Evolutionary conservation across 1,140 invertebrate genomes (phyloP).

Genomic region (Drosophila azteca): DNA sequence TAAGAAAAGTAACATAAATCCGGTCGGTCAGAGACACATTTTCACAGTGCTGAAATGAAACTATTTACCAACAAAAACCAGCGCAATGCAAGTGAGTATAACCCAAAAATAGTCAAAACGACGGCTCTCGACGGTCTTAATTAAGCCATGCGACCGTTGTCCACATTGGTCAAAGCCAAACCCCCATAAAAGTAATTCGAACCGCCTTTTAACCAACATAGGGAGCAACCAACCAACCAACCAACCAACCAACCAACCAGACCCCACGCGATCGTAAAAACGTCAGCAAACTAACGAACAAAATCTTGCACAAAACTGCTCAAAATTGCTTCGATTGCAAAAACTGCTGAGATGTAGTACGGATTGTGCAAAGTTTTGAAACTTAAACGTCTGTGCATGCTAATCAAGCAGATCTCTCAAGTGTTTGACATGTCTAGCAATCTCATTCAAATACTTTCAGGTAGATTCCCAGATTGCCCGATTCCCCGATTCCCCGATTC

Average conservation of each 20-base stretch:
- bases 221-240: slow-evolving; percentile 22
- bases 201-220: slow-evolving; percentile 43
- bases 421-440: slow-evolving; percentile 26
- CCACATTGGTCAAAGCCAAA: slow-evolving; percentile 46
- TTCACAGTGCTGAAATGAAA: slow-evolving; percentile 58
- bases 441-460: not conserved
- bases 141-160: slow-evolving; percentile 57
- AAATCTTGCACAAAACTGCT: slow-evolving; percentile 48
- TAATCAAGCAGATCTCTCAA: slow-evolving; percentile 32
- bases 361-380: slow-evolving; percentile 43
- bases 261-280: slow-evolving; percentile 61
- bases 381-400: slow-evolving; percentile 25
- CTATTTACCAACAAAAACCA: slow-evolving; percentile 70
- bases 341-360: slow-evolving; percentile 5
- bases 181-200: slow-evolving; percentile 60
- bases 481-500: slow-evolving; percentile 12
- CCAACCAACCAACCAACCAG: too few relatives aligned
- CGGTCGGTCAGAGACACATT: slow-evolving; percentile 15
- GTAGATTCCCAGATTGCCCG: too few relatives aligned
- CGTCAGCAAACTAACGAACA: slow-evolving; percentile 23
- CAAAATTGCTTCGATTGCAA: slow-evolving; percentile 27
- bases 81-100: slow-evolving; percentile 75
- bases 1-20: slow-evolving; percentile 8
- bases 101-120: slow-evolving; percentile 20
- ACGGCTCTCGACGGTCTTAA: slow-evolving; percentile 35